Evolutionary conservation across 1,140 invertebrate genomes (phyloP).

Genomic region (Neotoxoptera formosana): DNA sequence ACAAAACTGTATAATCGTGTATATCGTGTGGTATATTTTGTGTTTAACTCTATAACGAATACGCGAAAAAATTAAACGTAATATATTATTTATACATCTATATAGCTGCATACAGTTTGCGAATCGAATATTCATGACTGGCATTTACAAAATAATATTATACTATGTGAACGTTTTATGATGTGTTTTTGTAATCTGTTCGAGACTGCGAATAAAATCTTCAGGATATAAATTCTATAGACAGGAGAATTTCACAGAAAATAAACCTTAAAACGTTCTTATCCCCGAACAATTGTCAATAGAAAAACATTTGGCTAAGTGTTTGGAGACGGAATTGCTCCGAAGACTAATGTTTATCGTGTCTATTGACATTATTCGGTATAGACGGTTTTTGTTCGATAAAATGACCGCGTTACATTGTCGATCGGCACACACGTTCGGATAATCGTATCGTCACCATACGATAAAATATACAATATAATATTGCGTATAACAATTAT

Average conservation of each 20-base stretch:
- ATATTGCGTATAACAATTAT: not conserved
- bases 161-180: not conserved
- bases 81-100: not conserved
- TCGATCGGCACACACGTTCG: not conserved
- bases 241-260: not conserved
- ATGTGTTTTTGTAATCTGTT: not conserved
- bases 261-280: not conserved
- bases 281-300: not conserved
- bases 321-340: slow-evolving; percentile 15
- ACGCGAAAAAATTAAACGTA: not conserved
- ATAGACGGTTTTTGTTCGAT: not conserved
- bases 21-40: not conserved
- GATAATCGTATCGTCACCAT: not conserved
- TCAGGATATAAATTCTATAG: not conserved
- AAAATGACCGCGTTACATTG: not conserved
- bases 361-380: slow-evolving; percentile 1
- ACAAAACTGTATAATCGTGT: not conserved
- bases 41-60: not conserved
- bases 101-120: not conserved
- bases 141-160: not conserved
- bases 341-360: slow-evolving; percentile 21
- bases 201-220: not conserved
- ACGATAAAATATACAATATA: not conserved
- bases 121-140: not conserved
- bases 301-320: slow-evolving; percentile 38